These are phyloP conservation scores for Synanthedon formicaeformis DNA, from an alignment of 2,888 invertebrate species.

Conservation along the genomic window DNA sequence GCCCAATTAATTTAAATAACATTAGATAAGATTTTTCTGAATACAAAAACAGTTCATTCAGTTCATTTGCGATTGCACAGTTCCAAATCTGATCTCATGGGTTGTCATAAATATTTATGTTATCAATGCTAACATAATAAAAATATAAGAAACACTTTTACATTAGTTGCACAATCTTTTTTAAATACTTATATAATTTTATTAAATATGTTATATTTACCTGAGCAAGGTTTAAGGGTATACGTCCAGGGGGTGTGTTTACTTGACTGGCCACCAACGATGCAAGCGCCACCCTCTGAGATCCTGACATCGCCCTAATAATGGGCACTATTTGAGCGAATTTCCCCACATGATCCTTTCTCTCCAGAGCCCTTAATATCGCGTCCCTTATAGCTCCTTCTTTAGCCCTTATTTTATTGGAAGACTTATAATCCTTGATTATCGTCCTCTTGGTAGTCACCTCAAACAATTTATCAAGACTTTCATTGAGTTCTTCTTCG, in stretches of 20 bases:
- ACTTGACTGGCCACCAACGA: constrained; percentile 74
- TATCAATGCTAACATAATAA: too few relatives aligned
- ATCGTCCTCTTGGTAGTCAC: constrained; percentile 27
- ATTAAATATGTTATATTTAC: constrained; percentile 26
- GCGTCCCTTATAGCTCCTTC: constrained; percentile 65
- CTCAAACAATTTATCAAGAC: constrained; percentile 32
- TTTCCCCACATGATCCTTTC: constrained; percentile 70
- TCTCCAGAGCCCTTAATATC: constrained; percentile 68
- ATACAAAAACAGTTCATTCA: too few relatives aligned
- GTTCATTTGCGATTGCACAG: too few relatives aligned
- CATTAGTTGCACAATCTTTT: too few relatives aligned
- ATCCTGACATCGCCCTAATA: constrained; percentile 72
- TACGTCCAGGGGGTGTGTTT: constrained; percentile 61
- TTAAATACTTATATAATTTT: too few relatives aligned
- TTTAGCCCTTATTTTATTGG: constrained; percentile 36
- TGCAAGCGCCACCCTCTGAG: constrained; percentile 73
- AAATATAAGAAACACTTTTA: too few relatives aligned
- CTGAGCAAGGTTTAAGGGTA: constrained; percentile 70
- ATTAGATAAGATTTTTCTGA: too few relatives aligned
- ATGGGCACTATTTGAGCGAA: constrained; percentile 75
- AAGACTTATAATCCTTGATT: constrained; percentile 37
- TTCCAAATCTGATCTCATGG: too few relatives aligned
- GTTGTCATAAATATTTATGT: too few relatives aligned
- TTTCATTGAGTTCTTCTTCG: constrained; percentile 32
- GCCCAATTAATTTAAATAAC: too few relatives aligned